A percentile compares a stretch with the other conserved stretches of the same genome.
Conservation (phyloP, 2,113 vertebrate genomes). For the Burhinus bistriatus region DNA sequence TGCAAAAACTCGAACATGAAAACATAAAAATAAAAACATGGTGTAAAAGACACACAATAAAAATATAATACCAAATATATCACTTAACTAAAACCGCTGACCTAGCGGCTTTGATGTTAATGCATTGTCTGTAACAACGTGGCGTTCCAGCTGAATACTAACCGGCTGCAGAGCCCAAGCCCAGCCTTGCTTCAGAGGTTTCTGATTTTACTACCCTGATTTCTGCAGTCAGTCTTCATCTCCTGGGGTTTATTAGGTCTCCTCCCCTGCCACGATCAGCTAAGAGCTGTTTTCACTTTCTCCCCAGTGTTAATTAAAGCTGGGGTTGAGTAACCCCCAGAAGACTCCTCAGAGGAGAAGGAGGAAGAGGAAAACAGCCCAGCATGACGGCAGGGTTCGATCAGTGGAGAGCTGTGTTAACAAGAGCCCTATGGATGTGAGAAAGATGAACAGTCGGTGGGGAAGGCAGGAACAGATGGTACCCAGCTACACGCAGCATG, state of each 20-base stretch:
- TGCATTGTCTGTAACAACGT: conserved; percentile 9
- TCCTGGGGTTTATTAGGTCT: conserved; percentile 44
- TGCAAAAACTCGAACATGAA: not conserved
- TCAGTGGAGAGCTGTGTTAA: conserved; percentile 30
- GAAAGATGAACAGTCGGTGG: not conserved
- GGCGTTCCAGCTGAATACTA: conserved; percentile 35
- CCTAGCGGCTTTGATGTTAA: conserved; percentile 49
- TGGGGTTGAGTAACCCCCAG: not conserved
- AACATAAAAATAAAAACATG: conserved; percentile 53
- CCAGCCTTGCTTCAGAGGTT: not conserved
- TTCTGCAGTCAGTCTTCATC: conserved; percentile 1
- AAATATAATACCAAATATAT: conserved; percentile 51
- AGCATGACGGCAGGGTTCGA: not conserved
- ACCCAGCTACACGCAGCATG: not conserved
- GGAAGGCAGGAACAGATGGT: conserved; percentile 41
- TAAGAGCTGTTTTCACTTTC: conserved; percentile 48
- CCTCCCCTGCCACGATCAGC: not conserved
- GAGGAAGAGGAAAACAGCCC: conserved; percentile 17
- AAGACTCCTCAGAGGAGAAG: not conserved
- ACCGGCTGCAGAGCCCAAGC: not conserved
- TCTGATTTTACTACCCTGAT: conserved; percentile 25
- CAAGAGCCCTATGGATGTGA: conserved; percentile 8
- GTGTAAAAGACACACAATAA: conserved; percentile 43
- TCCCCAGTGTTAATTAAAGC: conserved; percentile 30
- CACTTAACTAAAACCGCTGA: conserved; percentile 59